Evolutionary conservation across 1,140 invertebrate species (phyloP).

Genomic region (Pantala flavescens): DNA sequence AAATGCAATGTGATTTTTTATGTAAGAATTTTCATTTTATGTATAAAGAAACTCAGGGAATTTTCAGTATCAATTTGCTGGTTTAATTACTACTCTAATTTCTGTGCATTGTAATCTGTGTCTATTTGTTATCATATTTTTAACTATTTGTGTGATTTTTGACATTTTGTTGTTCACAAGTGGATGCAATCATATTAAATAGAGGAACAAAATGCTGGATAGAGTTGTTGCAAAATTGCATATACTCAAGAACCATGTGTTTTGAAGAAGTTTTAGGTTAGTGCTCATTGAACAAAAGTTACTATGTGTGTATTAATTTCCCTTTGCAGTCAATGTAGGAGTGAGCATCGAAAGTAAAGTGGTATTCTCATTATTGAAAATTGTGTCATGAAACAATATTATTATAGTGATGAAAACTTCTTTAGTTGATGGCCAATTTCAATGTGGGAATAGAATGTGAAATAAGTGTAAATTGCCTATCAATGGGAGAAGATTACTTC

Average conservation of each 20-base stretch:
- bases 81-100: constrained; percentile 8
- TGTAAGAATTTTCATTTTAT: constrained; percentile 6
- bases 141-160: constrained; percentile 6
- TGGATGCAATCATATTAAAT: constrained; percentile 5
- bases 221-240: background rate
- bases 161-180: background rate
- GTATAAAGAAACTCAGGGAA: constrained; percentile 6
- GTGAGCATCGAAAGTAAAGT: background rate
- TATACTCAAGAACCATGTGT: background rate
- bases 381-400: background rate
- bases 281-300: background rate
- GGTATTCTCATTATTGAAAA: background rate
- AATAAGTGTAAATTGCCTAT: background rate
- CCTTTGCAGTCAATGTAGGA: background rate
- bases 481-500: background rate
- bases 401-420: background rate
- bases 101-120: constrained; percentile 1
- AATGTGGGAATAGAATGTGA: background rate
- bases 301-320: background rate
- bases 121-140: constrained; percentile 6
- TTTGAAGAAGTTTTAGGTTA: background rate
- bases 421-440: background rate
- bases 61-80: constrained; percentile 10
- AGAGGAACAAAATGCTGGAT: background rate
- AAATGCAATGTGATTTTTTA: constrained; percentile 8